Percentiles rank a stretch among this genome's conserved stretches.
Evolutionary conservation across 2,888 invertebrate species (phyloP).

Genomic region (Aleiodes alternator): DNA sequence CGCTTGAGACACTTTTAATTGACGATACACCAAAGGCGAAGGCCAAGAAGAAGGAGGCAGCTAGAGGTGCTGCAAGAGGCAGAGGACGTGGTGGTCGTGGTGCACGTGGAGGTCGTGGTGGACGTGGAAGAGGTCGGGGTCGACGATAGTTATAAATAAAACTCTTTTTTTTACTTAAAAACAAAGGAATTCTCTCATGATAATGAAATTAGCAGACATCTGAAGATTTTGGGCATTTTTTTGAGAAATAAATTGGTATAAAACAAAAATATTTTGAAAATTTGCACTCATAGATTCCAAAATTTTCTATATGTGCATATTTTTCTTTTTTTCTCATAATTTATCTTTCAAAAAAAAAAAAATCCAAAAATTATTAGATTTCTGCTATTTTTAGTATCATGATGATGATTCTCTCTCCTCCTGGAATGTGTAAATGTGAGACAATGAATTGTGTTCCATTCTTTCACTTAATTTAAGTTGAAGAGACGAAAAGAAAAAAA

Average conservation of each 20-base stretch:
- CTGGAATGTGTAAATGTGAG: conserved; percentile 29
- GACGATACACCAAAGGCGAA: conserved; percentile 98
- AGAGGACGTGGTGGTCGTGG: conserved; percentile 85
- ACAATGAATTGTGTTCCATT: conserved; percentile 40
- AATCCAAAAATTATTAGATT: no score
- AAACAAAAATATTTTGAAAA: no score
- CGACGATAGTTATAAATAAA: conserved; percentile 72
- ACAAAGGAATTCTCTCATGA: background rate
- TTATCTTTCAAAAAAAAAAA: no score
- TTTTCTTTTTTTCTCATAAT: no score
- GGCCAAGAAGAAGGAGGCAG: conserved; percentile 91
- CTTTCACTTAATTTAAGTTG: conserved; percentile 39
- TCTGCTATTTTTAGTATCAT: no score
- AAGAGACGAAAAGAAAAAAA: conserved; percentile 19
- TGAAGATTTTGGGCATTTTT: no score
- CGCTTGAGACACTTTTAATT: conserved; percentile 95
- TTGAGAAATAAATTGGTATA: no score
- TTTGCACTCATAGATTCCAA: no score
- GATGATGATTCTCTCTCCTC: no score
- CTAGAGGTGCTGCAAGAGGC: conserved; percentile 83
- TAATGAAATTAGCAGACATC: no score
- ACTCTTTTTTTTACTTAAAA: conserved; percentile 3
- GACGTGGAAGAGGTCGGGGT: conserved; percentile 81
- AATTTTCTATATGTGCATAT: no score
- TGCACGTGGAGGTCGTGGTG: conserved; percentile 84